Base-by-base conservation (phyloP, 2,888 invertebrate genomes). In the Cephus runcator region DNA sequence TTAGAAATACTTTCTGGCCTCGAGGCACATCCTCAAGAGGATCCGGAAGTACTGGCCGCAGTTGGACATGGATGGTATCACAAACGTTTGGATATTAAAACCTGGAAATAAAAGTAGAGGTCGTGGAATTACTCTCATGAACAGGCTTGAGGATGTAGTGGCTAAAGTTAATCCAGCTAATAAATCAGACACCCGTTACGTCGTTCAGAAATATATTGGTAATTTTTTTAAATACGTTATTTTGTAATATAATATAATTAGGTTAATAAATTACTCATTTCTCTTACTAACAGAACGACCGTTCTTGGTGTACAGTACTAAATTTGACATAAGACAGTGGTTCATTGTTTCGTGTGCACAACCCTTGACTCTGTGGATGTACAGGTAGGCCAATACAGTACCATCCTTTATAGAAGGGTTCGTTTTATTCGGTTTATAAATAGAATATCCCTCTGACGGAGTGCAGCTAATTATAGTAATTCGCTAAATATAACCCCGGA, bases 121-220 rank as follows among this genome's bases (percentile, higher is more conserved):
- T 0, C 94, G 97, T 87, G 98, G 98, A 75, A 98, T 98, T 82
- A 95, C 95, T 74, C 93, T 98, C 75, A 95, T 97, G 93, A 96
- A 97, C 90, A 95, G 95, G 86, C 93, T 98, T 36, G 96, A 97
- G 85, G 97, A 97, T 86, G 97, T 98, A 77, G 91, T 97, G 83
- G 94, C 94, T 35, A 93, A 95, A 76, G 93, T 96, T n/a, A 91
- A 89, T 77, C 89, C 90, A 1, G 84, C 86, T n/a, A 89, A 88
- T 76, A 91, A 91, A 80, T 84, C 87, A 36, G 95, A 95, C 88
- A 94, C 95, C 88, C 94, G 96, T 93, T 98, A 96, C 91, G 97
- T 98, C 75, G 96, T 98, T 15, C 98, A 98, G 91, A 98, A 98
- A 92, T 98, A 98, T 90, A 97, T 98, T 86, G 98, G 98, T 97